A percentile compares a stretch with the other conserved stretches of the same genome.
Evolutionary conservation across 1,140 invertebrate genomes (phyloP).

Genomic region (Drepana arcuata): DNA sequence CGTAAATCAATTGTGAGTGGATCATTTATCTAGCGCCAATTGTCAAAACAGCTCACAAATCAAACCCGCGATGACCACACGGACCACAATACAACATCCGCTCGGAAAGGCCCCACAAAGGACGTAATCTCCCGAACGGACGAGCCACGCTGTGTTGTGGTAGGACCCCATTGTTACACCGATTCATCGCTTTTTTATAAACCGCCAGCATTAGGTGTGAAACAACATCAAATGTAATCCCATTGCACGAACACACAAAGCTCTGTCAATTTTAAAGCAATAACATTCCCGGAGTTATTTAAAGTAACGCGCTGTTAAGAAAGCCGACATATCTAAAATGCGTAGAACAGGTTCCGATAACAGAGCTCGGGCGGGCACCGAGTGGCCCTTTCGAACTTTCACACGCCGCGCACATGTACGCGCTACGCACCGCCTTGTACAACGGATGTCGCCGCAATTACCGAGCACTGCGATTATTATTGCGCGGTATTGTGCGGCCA

Average conservation of each 20-base stretch:
- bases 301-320: conserved; percentile 34
- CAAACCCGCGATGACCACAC: conserved; percentile 29
- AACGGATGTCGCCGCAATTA: conserved; percentile 62
- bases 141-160: conserved; percentile 20
- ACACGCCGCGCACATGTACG: conserved; percentile 44
- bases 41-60: conserved; percentile 48
- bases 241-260: conserved; percentile 14
- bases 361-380: conserved; percentile 21
- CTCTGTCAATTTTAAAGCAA: conserved; percentile 26
- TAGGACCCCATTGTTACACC: conserved; percentile 16
- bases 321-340: conserved; percentile 50
- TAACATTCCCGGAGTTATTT: conserved; percentile 32
- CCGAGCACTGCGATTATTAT: conserved; percentile 50
- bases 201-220: conserved; percentile 21
- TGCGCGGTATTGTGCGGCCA: conserved; percentile 55
- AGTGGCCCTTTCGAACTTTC: conserved; percentile 45
- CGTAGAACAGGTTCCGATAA: conserved; percentile 48
- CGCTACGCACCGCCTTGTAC: conserved; percentile 19
- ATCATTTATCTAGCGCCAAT: conserved; percentile 32
- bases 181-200: conserved; percentile 9
- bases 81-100: conserved; percentile 32
- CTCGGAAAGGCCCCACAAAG: conserved; percentile 25
- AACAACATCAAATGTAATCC: conserved; percentile 15
- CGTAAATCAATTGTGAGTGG: conserved; percentile 22
- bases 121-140: conserved; percentile 20